A percentile compares a stretch with the other conserved stretches of the same genome.
These are phyloP conservation scores for Temnopleurus reevesii DNA, from an alignment of 53 echinoderm and acorn worm species.

Conservation along the genomic window DNA sequence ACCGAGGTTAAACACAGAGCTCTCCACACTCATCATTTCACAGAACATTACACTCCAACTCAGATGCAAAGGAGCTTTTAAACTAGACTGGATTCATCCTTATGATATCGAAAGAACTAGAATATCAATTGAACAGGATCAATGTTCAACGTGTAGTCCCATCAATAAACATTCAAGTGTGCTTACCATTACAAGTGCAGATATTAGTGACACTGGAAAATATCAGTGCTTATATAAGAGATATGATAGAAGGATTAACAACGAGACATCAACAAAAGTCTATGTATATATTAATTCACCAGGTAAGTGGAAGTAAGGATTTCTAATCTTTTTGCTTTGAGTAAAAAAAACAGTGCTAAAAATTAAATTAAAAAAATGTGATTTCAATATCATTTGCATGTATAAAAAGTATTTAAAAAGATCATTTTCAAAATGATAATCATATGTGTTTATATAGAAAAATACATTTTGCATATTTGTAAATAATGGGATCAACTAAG, in stretches of 20 bases:
- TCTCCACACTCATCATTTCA: slow-evolving; percentile 16
- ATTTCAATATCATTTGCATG: too few species aligned
- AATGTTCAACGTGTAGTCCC: not conserved
- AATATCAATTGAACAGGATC: not conserved
- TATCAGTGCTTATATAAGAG: slow-evolving; percentile 52
- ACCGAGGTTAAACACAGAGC: slow-evolving; percentile 8
- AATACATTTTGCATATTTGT: too few species aligned
- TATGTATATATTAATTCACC: slow-evolving; percentile 46
- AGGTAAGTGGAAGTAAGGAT: slow-evolving; percentile 29
- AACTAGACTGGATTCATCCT: slow-evolving; percentile 36
- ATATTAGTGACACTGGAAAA: slow-evolving; percentile 28
- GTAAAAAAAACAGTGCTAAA: too few species aligned
- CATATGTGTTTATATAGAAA: too few species aligned
- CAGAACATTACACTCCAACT: slow-evolving; percentile 31
- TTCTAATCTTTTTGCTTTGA: not conserved
- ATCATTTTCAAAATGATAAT: too few species aligned
- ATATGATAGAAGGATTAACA: slow-evolving; percentile 7
- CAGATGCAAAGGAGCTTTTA: slow-evolving; percentile 19
- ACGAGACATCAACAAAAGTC: slow-evolving; percentile 38
- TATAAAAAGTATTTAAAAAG: too few species aligned
- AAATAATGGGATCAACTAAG: too few species aligned
- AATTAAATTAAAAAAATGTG: too few species aligned
- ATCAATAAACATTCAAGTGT: not conserved
- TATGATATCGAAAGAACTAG: slow-evolving; percentile 15
- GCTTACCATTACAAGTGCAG: not conserved